These are phyloP conservation scores for Hippoglossus hippoglossus DNA, from an alignment of 2,797 vertebrate species.

Conservation along the genomic window DNA sequence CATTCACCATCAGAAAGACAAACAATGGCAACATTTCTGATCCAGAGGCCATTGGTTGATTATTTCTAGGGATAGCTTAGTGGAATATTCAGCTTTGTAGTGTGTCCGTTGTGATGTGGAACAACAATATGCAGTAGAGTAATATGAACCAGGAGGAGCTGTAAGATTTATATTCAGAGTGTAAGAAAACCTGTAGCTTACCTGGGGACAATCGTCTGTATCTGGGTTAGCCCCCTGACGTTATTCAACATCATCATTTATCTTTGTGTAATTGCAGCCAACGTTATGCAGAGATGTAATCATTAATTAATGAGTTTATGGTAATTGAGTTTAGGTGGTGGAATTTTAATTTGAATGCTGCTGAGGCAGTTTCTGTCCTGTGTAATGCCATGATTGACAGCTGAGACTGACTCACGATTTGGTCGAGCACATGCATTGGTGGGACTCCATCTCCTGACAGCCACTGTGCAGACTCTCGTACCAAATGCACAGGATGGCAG, in stretches of 20 bases:
- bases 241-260: neutral
- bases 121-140: neutral
- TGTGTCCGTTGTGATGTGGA: constrained; percentile 15
- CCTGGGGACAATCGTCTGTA: neutral
- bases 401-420: too few relatives aligned
- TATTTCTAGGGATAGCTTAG: neutral
- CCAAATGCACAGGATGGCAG: too few relatives aligned
- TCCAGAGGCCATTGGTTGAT: neutral
- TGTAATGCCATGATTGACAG: too few relatives aligned
- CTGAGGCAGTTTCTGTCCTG: neutral
- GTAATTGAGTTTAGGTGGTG: neutral
- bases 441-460: too few relatives aligned
- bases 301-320: neutral
- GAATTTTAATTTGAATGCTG: neutral
- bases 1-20: constrained; percentile 8
- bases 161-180: constrained; percentile 6
- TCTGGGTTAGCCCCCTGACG: neutral
- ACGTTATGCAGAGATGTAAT: neutral
- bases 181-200: constrained; percentile 2
- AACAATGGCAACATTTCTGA: neutral
- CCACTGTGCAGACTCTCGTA: too few relatives aligned
- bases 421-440: too few relatives aligned
- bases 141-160: neutral
- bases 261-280: neutral
- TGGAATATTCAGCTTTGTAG: constrained; percentile 10